A percentile compares a stretch with the other conserved stretches of the same genome.
Conservation (phyloP, 2,797 vertebrate genomes). For the Microctenopoma steveboyesi region DNA sequence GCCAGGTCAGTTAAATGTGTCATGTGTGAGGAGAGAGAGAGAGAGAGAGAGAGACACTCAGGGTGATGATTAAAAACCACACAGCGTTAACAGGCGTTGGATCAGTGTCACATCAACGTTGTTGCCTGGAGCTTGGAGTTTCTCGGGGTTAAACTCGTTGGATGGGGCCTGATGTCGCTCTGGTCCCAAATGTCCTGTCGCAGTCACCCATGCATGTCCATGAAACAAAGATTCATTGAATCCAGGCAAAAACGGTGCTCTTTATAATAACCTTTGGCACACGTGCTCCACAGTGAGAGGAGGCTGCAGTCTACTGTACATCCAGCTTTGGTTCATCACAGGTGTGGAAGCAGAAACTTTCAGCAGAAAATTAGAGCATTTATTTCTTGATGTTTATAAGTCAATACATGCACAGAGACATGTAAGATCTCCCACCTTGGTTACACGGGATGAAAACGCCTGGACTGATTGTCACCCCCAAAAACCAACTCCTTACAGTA, state of each 20-base stretch:
- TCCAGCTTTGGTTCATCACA: background rate
- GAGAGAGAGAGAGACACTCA: conserved; percentile 45
- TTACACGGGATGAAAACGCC: background rate
- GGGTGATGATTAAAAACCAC: conserved; percentile 28
- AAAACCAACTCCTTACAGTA: too few relatives aligned
- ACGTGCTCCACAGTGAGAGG: background rate
- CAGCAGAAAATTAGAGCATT: background rate
- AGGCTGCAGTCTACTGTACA: background rate
- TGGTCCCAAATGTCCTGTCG: conserved; percentile 60
- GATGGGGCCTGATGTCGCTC: conserved; percentile 26
- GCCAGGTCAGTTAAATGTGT: background rate
- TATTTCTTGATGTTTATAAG: conserved; percentile 6
- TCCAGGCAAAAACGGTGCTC: conserved; percentile 18
- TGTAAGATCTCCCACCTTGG: background rate
- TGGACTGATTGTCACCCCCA: background rate
- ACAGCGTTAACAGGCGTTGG: conserved; percentile 12
- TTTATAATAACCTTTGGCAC: conserved; percentile 25
- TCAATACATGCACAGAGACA: background rate
- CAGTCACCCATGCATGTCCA: conserved; percentile 1
- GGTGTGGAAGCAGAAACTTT: conserved; percentile 17
- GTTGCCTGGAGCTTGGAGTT: conserved; percentile 28
- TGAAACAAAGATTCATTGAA: conserved; percentile 32
- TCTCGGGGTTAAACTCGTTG: conserved; percentile 9
- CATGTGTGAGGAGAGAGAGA: conserved; percentile 25
- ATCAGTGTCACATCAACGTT: conserved; percentile 12